Percentiles rank a stretch among this genome's conserved stretches.
phyloP scores from a whole-genome alignment of 2,113 vertebrate genomes.

The Heterotis niloticus region DNA sequence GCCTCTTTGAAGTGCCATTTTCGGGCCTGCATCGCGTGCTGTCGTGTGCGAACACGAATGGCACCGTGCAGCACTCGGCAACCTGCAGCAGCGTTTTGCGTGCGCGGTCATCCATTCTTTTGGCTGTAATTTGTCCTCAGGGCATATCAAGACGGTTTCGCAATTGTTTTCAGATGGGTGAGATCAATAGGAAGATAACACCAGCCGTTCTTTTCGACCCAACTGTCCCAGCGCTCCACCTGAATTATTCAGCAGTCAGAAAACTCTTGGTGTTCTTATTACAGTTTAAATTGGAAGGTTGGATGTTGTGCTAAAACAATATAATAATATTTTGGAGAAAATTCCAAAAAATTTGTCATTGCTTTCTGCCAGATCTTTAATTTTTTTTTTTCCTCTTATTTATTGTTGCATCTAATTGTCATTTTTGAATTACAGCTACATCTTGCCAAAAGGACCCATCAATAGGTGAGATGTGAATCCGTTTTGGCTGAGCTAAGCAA shows the following conservation, averaged over 20 bases:
- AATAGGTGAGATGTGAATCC: neutral
- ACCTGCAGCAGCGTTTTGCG: too few species aligned
- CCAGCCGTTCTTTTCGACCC: neutral
- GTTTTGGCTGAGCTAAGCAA: too few species aligned
- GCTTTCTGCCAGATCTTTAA: neutral
- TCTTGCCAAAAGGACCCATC: neutral
- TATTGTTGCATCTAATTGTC: neutral
- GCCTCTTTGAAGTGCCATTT: neutral
- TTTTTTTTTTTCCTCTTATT: neutral
- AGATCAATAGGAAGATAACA: conserved; percentile 3
- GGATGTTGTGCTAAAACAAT: neutral
- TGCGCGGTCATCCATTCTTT: neutral
- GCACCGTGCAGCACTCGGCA: too few species aligned
- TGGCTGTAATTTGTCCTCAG: neutral
- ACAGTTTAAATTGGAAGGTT: conserved; percentile 1
- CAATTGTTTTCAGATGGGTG: neutral
- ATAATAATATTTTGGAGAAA: neutral
- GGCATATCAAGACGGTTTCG: neutral
- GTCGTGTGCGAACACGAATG: too few species aligned
- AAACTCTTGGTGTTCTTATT: neutral
- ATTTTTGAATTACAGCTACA: neutral
- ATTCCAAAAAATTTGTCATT: neutral
- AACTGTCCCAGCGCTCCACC: conserved; percentile 10
- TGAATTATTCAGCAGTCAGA: conserved; percentile 7
- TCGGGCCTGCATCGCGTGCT: too few species aligned